Evolutionary conservation across 2,113 vertebrate genomes (phyloP).

Genomic region (Orthochromis indermauri): DNA sequence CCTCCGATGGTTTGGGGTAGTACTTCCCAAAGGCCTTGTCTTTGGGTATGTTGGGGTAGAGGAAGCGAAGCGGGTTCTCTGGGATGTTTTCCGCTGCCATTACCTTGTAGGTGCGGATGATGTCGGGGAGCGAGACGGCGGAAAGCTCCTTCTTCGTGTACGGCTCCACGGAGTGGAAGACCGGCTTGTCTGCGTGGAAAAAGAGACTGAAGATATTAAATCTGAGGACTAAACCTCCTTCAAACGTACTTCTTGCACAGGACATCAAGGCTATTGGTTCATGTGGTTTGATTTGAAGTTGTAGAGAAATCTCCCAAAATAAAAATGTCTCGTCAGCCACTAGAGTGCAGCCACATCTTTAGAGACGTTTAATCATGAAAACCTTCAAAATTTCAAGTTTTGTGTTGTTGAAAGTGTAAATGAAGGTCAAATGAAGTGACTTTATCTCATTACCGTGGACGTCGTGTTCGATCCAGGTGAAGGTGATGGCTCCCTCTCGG

Average conservation of each 20-base stretch:
- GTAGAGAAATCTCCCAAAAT: neutral
- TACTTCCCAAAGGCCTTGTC: conserved; percentile 95
- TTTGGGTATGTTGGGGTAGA: conserved; percentile 85
- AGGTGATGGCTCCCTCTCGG: conserved; percentile 92
- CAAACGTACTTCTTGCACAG: neutral
- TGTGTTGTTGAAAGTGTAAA: neutral
- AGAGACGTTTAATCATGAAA: neutral
- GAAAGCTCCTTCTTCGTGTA: conserved; percentile 92
- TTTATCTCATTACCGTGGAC: conserved; percentile 55
- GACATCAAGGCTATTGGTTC: neutral
- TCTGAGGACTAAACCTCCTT: neutral
- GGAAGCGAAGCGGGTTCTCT: conserved; percentile 87
- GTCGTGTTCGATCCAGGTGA: conserved; percentile 91
- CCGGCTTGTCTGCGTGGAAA: conserved; percentile 61
- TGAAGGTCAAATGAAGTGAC: neutral
- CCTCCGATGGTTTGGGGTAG: conserved; percentile 86
- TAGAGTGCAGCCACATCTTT: neutral
- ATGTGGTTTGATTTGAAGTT: neutral
- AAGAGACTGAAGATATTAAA: neutral
- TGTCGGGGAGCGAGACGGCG: conserved; percentile 90
- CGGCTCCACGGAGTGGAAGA: conserved; percentile 90
- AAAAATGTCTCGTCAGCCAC: neutral
- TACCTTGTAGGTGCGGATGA: conserved; percentile 94
- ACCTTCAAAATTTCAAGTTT: neutral
- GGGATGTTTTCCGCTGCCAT: conserved; percentile 96